Conservation (phyloP, 1,140 invertebrate species). For the Andrena cerasifolii region DNA sequence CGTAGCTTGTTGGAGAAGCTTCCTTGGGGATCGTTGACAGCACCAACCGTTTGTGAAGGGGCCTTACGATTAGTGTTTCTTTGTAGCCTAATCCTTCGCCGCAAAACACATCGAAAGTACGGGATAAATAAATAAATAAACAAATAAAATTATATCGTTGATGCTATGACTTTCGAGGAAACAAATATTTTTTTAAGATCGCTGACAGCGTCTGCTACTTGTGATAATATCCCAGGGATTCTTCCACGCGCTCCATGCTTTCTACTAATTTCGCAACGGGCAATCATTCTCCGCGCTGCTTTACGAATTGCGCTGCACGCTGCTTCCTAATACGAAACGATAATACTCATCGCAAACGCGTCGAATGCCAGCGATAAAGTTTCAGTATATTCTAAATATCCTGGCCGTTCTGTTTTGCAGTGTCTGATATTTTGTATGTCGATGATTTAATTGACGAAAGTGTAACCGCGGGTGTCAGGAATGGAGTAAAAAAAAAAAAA, state of each 20-base stretch:
- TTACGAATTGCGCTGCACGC: not conserved
- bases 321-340: not conserved
- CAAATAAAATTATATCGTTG: not conserved
- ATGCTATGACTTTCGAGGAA: too few relatives aligned
- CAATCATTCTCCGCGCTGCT: not conserved
- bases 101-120: not conserved
- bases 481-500: not conserved
- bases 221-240: too few relatives aligned
- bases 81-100: too few relatives aligned
- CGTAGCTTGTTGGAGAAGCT: too few relatives aligned
- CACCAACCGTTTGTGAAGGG: too few relatives aligned
- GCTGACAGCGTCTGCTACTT: not conserved
- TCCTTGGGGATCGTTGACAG: too few relatives aligned
- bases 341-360: constrained; percentile 8
- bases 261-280: not conserved
- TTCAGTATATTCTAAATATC: not conserved
- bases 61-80: too few relatives aligned
- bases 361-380: not conserved
- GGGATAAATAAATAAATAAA: too few relatives aligned
- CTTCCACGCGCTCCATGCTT: not conserved
- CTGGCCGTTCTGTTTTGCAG: not conserved
- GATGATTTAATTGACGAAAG: not conserved
- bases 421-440: not conserved
- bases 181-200: not conserved
- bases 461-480: not conserved